These are phyloP conservation scores for Colostygia pectinataria DNA, from an alignment of 2,888 invertebrate species.

Conservation along the genomic window DNA sequence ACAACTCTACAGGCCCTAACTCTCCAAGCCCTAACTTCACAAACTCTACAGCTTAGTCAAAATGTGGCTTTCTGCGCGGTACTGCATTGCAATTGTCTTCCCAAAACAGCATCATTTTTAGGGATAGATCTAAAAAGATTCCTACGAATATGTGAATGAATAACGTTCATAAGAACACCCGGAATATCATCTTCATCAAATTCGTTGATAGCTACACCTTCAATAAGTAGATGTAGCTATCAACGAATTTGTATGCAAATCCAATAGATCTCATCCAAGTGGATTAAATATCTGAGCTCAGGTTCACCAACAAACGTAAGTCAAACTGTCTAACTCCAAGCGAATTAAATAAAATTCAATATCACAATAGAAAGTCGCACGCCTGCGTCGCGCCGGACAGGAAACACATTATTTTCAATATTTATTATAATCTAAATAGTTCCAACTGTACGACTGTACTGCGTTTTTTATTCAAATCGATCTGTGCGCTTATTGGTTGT, in stretches of 20 bases:
- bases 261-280: conserved; percentile 13
- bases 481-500: conserved; percentile 42
- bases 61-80: too few species aligned
- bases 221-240: conserved; percentile 3
- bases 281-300: conserved; percentile 16
- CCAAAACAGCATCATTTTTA: too few species aligned
- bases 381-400: conserved; percentile 38
- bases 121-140: too few species aligned
- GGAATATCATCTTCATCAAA: background rate
- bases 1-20: too few species aligned
- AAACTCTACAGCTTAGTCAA: too few species aligned
- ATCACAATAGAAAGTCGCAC: conserved; percentile 53
- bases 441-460: conserved; percentile 44
- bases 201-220: background rate
- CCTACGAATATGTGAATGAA: too few species aligned
- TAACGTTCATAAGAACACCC: background rate
- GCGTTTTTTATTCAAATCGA: conserved; percentile 49
- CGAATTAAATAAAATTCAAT: conserved; percentile 39
- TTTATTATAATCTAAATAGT: conserved; percentile 56
- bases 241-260: conserved; percentile 17
- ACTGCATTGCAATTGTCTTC: too few species aligned
- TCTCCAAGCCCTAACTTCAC: too few species aligned
- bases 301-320: conserved; percentile 2
- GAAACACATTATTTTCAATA: conserved; percentile 41
- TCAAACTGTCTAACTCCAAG: conserved; percentile 18